A percentile compares a stretch with the other conserved stretches of the same genome.
phyloP scores from a whole-genome alignment of 2,888 invertebrate genomes.

The Cephus rjabovi region DNA sequence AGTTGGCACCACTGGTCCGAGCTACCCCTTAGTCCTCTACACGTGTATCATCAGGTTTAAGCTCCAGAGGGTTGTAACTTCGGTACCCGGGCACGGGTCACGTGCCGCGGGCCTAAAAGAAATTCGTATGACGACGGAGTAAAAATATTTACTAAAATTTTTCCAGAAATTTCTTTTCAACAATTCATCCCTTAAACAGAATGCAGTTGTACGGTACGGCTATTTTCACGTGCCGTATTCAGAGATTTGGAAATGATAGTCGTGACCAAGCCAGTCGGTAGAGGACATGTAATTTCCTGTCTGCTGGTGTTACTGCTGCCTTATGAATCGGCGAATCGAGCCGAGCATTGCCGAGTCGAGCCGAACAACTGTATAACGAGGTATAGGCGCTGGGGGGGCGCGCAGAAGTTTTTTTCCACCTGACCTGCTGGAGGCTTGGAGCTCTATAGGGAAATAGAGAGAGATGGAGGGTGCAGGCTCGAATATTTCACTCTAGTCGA shows the following conservation, averaged over 20 bases:
- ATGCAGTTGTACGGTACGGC: not conserved
- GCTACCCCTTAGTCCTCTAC: not conserved
- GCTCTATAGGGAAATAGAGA: not conserved
- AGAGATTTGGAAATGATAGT: not conserved
- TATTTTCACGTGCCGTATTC: not conserved
- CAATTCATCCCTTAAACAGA: not conserved
- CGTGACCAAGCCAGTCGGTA: not conserved
- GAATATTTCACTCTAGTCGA: not conserved
- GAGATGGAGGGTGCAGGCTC: not conserved
- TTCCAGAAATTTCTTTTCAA: not conserved
- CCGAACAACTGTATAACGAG: conserved; percentile 6
- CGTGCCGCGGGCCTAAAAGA: not conserved
- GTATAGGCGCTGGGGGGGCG: not conserved
- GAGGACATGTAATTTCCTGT: conserved; percentile 63
- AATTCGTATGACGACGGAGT: not conserved
- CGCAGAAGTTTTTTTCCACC: not conserved
- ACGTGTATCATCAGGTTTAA: not conserved
- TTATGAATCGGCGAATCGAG: conserved; percentile 10
- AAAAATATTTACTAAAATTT: not conserved
- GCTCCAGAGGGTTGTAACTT: not conserved
- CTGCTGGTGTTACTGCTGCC: conserved; percentile 38
- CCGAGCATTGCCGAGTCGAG: conserved; percentile 9
- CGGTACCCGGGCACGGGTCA: not conserved
- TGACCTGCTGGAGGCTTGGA: not conserved
- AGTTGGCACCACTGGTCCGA: conserved; percentile 11